phyloP scores from a whole-genome alignment of 2,113 vertebrate species.

The Lathamus discolor region DNA sequence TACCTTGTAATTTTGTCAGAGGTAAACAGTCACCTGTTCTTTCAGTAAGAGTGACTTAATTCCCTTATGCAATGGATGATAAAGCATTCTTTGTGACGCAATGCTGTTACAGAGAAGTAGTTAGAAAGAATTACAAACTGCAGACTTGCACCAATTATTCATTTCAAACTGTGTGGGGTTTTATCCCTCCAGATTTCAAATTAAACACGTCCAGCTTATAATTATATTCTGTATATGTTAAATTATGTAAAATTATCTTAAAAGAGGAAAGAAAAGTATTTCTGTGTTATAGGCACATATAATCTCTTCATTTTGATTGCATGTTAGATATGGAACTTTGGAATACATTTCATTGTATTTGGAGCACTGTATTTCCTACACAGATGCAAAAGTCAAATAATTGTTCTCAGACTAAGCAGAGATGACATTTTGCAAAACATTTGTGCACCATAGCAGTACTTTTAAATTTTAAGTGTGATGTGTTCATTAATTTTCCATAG shows the following conservation, averaged over 20 bases:
- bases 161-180: neutral
- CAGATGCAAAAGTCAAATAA: neutral
- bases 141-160: constrained; percentile 9
- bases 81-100: constrained; percentile 18
- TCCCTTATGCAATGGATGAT: constrained; percentile 14
- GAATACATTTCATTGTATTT: neutral
- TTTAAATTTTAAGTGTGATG: neutral
- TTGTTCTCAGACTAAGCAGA: neutral
- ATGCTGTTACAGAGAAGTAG: neutral
- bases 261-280: neutral
- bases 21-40: constrained; percentile 59
- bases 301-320: neutral
- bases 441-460: neutral
- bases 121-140: constrained; percentile 32
- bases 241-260: constrained; percentile 12
- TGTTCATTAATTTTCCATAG: neutral
- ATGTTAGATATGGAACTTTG: neutral
- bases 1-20: constrained; percentile 62
- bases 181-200: neutral
- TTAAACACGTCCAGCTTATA: constrained; percentile 13
- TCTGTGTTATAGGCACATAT: neutral
- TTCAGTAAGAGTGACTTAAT: constrained; percentile 50
- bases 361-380: neutral
- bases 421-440: neutral
- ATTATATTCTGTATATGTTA: neutral